A percentile compares a stretch with the other conserved stretches of the same genome.
phyloP scores from a whole-genome alignment of 2,888 invertebrate species.

The Oconnorella tubifera region DNA sequence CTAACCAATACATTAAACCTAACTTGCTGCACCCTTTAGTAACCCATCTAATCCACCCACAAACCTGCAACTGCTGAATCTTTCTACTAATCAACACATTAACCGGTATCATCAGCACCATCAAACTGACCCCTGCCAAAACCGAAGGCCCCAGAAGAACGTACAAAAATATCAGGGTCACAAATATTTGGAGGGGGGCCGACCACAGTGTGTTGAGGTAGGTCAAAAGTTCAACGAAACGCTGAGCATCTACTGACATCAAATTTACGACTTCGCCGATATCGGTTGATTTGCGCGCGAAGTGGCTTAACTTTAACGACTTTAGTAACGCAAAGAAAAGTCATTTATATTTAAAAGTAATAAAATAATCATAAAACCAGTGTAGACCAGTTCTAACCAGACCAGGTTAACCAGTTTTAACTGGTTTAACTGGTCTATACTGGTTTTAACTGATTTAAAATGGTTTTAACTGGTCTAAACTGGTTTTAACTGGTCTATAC shows the following conservation, averaged over 20 bases:
- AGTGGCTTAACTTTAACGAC: constrained; percentile 57
- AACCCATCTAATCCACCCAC: no score
- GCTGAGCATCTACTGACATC: constrained; percentile 58
- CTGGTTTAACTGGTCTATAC: no score
- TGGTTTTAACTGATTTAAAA: no score
- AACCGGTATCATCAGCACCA: constrained; percentile 77
- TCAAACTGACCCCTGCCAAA: constrained; percentile 82
- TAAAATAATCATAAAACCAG: no score
- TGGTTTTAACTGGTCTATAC: no score
- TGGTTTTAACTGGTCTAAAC: no score
- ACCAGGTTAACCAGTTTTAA: no score
- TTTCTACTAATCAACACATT: constrained; percentile 53
- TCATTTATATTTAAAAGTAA: no score
- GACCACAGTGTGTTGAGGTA: constrained; percentile 44
- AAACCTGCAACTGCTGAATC: constrained; percentile 49
- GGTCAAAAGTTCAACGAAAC: constrained; percentile 54
- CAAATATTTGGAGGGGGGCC: constrained; percentile 64
- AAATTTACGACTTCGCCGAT: constrained; percentile 61
- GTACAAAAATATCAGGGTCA: constrained; percentile 69
- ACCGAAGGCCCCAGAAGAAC: constrained; percentile 70
- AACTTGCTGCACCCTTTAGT: no score
- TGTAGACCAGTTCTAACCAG: no score
- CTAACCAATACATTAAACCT: no score
- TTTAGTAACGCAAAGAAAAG: no score
- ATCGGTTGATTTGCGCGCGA: constrained; percentile 56